A percentile compares a stretch with the other conserved stretches of the same genome.
Conservation (phyloP, 2,113 vertebrate species). For the Mirounga angustirostris region DNA sequence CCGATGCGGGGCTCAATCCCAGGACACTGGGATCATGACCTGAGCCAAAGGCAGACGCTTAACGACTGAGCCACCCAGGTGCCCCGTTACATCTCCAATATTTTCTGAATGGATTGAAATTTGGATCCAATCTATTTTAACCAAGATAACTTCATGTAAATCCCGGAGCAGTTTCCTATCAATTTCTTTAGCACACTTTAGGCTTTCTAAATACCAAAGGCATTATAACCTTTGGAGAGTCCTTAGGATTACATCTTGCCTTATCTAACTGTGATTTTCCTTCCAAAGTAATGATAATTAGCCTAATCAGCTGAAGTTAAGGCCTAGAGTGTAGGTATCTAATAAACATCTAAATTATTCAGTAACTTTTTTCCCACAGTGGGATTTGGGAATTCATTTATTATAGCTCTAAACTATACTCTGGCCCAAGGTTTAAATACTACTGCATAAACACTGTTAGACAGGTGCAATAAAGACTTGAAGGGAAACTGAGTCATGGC, state of each 20-base stretch:
- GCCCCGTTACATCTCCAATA: background rate
- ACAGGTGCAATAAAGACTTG: background rate
- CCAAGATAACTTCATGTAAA: background rate
- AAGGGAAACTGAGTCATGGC: background rate
- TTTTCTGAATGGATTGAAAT: background rate
- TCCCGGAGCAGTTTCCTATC: background rate
- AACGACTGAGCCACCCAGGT: no score
- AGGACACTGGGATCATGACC: no score
- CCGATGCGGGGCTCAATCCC: no score
- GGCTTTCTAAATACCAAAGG: background rate
- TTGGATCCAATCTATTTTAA: background rate
- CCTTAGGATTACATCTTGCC: no score
- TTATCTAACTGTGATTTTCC: background rate
- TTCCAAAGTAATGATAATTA: background rate
- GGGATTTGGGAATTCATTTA: background rate
- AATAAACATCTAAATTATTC: background rate
- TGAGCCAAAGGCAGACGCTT: no score
- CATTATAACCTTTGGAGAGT: background rate
- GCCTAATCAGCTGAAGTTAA: background rate
- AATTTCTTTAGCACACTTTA: background rate
- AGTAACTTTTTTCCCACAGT: background rate
- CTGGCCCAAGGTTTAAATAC: background rate
- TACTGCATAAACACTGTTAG: background rate
- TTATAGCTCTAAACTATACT: background rate
- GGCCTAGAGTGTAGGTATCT: background rate